Evolutionary conservation across 2,888 invertebrate genomes (phyloP).

Genomic region (Romanomermis culicivorax): DNA sequence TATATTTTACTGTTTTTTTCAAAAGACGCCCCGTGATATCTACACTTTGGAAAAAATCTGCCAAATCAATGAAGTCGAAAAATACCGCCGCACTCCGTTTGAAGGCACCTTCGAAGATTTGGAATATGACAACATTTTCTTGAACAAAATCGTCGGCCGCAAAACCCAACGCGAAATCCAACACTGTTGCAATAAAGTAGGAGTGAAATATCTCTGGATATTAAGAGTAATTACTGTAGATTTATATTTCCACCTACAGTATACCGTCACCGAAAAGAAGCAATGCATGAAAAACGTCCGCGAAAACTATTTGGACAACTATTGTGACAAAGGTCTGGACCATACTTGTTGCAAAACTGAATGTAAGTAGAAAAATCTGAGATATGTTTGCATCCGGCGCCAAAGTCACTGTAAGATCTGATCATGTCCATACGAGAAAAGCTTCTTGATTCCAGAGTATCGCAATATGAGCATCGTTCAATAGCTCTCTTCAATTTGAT

Average conservation of each 20-base stretch:
- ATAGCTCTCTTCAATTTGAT: too few species aligned
- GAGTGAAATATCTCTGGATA: too few species aligned
- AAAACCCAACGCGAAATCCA: background rate
- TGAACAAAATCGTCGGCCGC: background rate
- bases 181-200: background rate
- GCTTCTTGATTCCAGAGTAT: too few species aligned
- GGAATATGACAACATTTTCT: background rate
- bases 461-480: too few species aligned
- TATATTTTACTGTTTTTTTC: background rate
- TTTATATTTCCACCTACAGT: too few species aligned
- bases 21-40: background rate
- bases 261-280: background rate
- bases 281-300: background rate
- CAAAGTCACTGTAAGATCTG: too few species aligned
- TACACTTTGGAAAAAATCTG: background rate
- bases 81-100: background rate
- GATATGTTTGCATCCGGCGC: too few species aligned
- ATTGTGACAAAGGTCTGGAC: background rate
- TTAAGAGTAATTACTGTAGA: too few species aligned
- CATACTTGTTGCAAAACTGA: background rate
- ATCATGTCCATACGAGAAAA: too few species aligned
- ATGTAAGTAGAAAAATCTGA: too few species aligned
- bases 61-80: background rate
- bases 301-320: background rate
- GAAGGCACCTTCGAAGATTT: background rate